Evolutionary conservation across 1,140 invertebrate genomes (phyloP).

Genomic region (Drosophila trapezifrons): DNA sequence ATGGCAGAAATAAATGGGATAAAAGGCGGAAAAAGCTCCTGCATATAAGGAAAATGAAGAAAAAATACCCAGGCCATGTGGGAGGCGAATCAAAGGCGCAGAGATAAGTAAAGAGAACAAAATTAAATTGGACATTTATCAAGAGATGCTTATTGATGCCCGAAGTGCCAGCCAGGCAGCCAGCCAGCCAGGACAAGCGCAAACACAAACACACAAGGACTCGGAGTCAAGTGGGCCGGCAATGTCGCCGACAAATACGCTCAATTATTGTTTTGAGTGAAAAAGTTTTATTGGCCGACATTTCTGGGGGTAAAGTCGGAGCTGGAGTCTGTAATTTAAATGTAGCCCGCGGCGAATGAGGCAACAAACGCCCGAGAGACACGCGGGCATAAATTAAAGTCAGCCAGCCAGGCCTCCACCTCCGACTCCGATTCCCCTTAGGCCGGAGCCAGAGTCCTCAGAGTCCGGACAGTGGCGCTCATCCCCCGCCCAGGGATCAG

Average conservation of each 20-base stretch:
- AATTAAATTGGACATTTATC: conserved; percentile 84
- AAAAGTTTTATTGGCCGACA: conserved; percentile 77
- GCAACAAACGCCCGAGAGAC: conserved; percentile 60
- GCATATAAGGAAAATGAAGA: conserved; percentile 43
- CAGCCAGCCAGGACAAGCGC: conserved; percentile 1
- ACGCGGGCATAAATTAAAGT: conserved; percentile 74
- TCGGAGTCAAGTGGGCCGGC: conserved; percentile 63
- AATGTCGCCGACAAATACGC: conserved; percentile 65
- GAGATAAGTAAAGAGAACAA: conserved; percentile 81
- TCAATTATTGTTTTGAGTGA: conserved; percentile 83
- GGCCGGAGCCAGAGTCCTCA: background rate
- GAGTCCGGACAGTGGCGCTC: conserved; percentile 3
- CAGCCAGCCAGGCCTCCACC: conserved; percentile 7
- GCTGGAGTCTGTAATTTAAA: conserved; percentile 66
- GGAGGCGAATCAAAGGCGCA: conserved; percentile 45
- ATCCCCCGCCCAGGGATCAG: conserved; percentile 36
- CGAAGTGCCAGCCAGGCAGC: conserved; percentile 53
- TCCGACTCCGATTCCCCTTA: background rate
- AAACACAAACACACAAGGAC: conserved; percentile 39
- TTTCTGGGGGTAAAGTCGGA: conserved; percentile 15
- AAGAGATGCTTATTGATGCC: conserved; percentile 83
- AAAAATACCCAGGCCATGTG: conserved; percentile 24
- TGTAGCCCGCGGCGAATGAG: conserved; percentile 58
- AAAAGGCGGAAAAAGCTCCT: conserved; percentile 26
- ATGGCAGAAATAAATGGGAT: conserved; percentile 24